Percentiles rank a stretch among this genome's conserved stretches.
phyloP scores from a whole-genome alignment of 2,113 vertebrate species.

The Coptodon bakossiorum region DNA sequence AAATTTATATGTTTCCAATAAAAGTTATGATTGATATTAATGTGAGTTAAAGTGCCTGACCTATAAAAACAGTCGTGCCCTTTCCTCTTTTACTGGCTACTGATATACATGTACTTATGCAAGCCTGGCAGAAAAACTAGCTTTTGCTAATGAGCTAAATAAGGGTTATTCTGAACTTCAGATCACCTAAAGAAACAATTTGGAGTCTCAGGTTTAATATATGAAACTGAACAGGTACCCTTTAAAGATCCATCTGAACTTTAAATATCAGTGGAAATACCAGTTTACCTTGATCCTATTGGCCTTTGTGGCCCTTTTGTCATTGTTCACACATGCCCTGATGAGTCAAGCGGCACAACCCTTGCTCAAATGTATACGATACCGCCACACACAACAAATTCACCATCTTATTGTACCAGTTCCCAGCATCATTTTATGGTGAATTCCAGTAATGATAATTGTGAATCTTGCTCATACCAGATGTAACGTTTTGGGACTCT shows the following conservation, averaged over 20 bases:
- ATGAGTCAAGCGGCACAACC: background rate
- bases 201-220: background rate
- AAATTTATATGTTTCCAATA: background rate
- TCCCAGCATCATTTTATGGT: background rate
- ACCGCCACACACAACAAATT: background rate
- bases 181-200: background rate
- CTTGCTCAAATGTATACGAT: background rate
- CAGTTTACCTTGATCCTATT: background rate
- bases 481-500: background rate
- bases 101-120: background rate
- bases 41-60: background rate
- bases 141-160: background rate
- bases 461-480: background rate
- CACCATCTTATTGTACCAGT: background rate
- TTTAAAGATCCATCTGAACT: background rate
- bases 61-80: background rate
- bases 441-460: conserved; percentile 20
- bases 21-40: background rate
- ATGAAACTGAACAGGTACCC: background rate
- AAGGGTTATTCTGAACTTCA: background rate
- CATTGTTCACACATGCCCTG: background rate
- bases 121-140: background rate
- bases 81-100: background rate
- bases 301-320: background rate
- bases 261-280: background rate